These are phyloP conservation scores for Muntiacus muntjak DNA, from an alignment of 2,113 vertebrate species.

Conservation along the genomic window DNA sequence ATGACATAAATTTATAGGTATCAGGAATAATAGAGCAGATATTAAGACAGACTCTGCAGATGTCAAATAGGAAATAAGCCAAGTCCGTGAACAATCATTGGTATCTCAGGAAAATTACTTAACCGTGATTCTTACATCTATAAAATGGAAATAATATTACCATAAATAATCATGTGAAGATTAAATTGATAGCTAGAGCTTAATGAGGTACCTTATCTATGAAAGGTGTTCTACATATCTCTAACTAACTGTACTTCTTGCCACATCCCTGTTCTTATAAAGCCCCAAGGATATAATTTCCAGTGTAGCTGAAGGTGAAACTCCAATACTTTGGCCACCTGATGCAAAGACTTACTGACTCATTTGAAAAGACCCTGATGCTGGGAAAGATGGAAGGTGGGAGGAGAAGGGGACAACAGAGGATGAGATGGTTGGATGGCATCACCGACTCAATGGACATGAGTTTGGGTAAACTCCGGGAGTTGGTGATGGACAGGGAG, in stretches of 20 bases:
- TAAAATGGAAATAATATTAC: not conserved
- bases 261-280: not conserved
- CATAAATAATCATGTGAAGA: not conserved
- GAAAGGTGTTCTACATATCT: not conserved
- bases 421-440: not conserved
- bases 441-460: not conserved
- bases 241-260: not conserved
- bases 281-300: not conserved
- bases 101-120: not conserved
- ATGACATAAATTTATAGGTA: not conserved
- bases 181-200: not conserved
- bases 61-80: not conserved
- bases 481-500: not conserved
- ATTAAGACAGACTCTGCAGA: not conserved
- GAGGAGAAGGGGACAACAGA: not conserved
- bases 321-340: not conserved
- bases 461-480: not conserved
- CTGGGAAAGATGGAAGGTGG: accelerated
- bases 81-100: not conserved
- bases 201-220: not conserved
- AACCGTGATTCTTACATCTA: not conserved
- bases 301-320: not conserved
- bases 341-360: not conserved
- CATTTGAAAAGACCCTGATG: not conserved
- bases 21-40: not conserved